phyloP scores from a whole-genome alignment of 2,888 invertebrate species.

The Labia minor region DNA sequence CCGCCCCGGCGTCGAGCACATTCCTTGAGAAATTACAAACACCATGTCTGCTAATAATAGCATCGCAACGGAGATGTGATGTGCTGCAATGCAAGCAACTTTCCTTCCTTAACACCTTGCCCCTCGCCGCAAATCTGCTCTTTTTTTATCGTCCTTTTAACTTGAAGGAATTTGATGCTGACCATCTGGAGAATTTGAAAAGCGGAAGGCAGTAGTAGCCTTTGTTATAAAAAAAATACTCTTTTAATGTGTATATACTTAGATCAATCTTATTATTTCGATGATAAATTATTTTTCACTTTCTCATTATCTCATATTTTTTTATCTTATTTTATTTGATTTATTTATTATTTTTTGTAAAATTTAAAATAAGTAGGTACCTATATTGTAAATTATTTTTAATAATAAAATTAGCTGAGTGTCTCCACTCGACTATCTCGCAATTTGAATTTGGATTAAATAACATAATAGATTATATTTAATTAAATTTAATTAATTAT shows the following conservation, averaged over 20 bases:
- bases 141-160: neutral
- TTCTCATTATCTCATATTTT: too few species aligned
- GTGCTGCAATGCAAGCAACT: too few species aligned
- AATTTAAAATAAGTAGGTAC: too few species aligned
- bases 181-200: constrained; percentile 13
- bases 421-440: too few species aligned
- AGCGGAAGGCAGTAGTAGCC: neutral
- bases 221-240: neutral
- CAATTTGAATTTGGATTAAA: too few species aligned
- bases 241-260: neutral
- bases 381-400: too few species aligned
- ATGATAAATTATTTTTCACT: neutral
- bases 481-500: too few species aligned
- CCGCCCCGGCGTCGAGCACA: constrained; percentile 13
- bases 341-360: too few species aligned
- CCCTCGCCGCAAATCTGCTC: neutral
- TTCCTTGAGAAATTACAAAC: neutral
- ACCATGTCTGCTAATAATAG: neutral
- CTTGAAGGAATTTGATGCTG: neutral
- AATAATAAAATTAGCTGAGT: too few species aligned
- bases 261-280: neutral
- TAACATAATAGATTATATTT: too few species aligned
- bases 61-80: neutral
- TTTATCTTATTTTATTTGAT: too few species aligned
- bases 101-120: neutral